Conservation (phyloP, 2,797 vertebrate genomes). For the Lagorchestes hirsutus region DNA sequence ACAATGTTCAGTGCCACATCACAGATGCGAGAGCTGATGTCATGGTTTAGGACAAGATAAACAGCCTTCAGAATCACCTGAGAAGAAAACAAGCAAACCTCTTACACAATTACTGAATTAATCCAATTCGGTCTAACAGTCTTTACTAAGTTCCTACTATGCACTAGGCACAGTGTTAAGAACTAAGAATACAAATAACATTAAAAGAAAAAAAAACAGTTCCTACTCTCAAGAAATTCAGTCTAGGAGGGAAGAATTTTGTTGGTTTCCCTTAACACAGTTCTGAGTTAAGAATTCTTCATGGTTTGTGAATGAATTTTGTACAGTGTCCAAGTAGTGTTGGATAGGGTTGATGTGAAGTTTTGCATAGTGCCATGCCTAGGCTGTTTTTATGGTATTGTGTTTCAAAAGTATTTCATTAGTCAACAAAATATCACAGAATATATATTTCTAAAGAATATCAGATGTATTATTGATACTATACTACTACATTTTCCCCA, state of each 20-base stretch:
- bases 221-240: background rate
- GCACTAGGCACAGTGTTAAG: background rate
- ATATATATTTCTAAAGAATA: slow-evolving; percentile 21
- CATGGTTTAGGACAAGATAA: slow-evolving; percentile 95
- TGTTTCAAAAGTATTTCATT: background rate
- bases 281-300: background rate
- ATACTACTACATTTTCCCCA: slow-evolving; percentile 33
- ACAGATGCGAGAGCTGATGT: slow-evolving; percentile 98
- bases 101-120: background rate
- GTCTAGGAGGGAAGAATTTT: background rate
- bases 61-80: slow-evolving; percentile 96
- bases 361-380: background rate
- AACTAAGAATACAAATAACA: background rate
- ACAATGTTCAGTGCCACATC: slow-evolving; percentile 97
- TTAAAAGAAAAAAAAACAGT: background rate
- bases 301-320: background rate
- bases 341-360: background rate
- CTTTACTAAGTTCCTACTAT: slow-evolving; percentile 13
- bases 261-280: background rate
- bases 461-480: slow-evolving; percentile 12
- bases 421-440: background rate
- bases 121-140: slow-evolving; percentile 33
- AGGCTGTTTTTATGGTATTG: background rate
- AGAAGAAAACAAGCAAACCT: slow-evolving; percentile 41
- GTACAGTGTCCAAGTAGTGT: background rate